Evolutionary conservation across 2,888 invertebrate species (phyloP).

Genomic region (Alentia gelatinosa): DNA sequence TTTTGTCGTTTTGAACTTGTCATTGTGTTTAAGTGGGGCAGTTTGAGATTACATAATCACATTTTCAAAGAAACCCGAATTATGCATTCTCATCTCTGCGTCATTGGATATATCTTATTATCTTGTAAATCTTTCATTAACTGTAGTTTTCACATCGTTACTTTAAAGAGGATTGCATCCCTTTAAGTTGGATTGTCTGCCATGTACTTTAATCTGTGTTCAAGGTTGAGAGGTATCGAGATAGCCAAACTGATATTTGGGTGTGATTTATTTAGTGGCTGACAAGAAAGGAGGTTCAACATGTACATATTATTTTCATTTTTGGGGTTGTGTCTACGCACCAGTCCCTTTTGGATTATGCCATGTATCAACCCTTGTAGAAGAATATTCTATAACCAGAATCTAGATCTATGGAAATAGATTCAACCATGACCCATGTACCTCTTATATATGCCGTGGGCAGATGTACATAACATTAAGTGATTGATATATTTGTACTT

Average conservation of each 20-base stretch:
- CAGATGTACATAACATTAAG: slow-evolving; percentile 1
- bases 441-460: slow-evolving; percentile 9
- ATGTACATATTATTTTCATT: background rate
- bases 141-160: too few relatives aligned
- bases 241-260: background rate
- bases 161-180: background rate
- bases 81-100: too few relatives aligned
- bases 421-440: background rate
- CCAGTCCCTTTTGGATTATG: background rate
- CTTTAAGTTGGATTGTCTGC: background rate
- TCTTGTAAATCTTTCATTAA: too few relatives aligned
- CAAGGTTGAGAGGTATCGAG: background rate
- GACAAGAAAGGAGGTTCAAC: background rate
- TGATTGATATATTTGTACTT: slow-evolving; percentile 23
- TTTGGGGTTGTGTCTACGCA: background rate
- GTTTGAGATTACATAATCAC: background rate
- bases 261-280: background rate
- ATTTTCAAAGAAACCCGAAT: background rate
- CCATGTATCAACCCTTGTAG: background rate
- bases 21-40: background rate
- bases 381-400: background rate
- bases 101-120: too few relatives aligned
- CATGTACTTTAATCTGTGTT: slow-evolving; percentile 34
- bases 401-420: too few relatives aligned
- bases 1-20: background rate